Evolutionary conservation across 2,797 vertebrate species (phyloP).

Genomic region (Lepilemur septentrionalis): DNA sequence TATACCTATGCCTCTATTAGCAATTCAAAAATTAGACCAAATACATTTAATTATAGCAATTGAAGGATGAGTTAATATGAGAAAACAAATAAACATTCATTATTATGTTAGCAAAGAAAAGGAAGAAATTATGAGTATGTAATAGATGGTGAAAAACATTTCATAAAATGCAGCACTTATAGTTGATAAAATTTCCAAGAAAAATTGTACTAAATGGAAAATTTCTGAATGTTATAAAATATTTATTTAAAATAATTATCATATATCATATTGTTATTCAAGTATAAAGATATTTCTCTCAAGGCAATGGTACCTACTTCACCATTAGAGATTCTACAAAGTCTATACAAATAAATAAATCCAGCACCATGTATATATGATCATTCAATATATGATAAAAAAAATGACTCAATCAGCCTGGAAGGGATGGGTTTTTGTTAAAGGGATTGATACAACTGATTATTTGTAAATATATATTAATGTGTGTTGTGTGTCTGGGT

Average conservation of each 20-base stretch:
- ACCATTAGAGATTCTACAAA: background rate
- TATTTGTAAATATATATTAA: background rate
- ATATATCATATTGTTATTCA: background rate
- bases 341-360: background rate
- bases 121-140: background rate
- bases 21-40: slow-evolving; percentile 1
- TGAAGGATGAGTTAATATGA: background rate
- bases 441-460: background rate
- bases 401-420: background rate
- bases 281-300: background rate
- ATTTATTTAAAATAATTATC: background rate
- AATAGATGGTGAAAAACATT: background rate
- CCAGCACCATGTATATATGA: background rate
- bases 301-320: background rate
- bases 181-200: background rate
- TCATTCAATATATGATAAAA: background rate
- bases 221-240: background rate
- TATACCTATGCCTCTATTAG: background rate
- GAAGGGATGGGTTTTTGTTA: background rate
- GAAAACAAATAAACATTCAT: background rate
- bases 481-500: background rate
- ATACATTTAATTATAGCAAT: background rate
- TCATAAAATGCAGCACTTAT: background rate
- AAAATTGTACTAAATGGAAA: background rate
- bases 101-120: background rate